A percentile compares a stretch with the other conserved stretches of the same genome.
Conservation (phyloP, 2,113 vertebrate species). For the Spheniscus mendiculus region DNA sequence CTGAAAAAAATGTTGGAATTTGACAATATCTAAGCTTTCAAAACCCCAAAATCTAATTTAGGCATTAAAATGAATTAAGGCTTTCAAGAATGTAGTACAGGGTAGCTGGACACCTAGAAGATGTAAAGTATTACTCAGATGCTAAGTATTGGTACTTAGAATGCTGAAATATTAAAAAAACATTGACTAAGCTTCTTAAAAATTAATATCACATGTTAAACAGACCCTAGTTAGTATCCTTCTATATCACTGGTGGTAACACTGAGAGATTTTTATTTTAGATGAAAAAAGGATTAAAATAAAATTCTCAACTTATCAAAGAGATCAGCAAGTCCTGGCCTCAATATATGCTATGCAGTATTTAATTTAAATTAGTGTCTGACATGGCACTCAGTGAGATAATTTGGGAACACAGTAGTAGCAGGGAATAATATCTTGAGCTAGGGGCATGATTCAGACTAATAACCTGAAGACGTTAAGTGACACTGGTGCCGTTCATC, state of each 20-base stretch:
- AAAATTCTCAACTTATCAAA: neutral
- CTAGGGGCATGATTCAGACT: neutral
- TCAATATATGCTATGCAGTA: neutral
- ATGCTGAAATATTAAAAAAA: neutral
- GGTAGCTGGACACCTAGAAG: neutral
- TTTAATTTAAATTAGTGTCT: conserved; percentile 8
- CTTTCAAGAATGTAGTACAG: neutral
- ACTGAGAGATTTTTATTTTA: neutral
- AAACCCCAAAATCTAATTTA: neutral
- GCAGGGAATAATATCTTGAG: neutral
- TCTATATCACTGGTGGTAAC: neutral
- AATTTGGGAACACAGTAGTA: neutral
- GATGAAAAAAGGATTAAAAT: neutral
- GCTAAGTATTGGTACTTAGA: neutral
- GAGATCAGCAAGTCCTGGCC: neutral
- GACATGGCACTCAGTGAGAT: neutral
- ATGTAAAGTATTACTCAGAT: neutral
- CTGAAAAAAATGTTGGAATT: neutral
- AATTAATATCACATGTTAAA: neutral
- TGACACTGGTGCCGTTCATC: neutral
- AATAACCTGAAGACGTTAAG: neutral
- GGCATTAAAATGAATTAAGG: neutral
- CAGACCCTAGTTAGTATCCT: neutral
- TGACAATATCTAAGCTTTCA: neutral
- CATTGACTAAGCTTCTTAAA: neutral